phyloP scores from a whole-genome alignment of 2,888 invertebrate species.

The Acanthacorydalis orientalis region DNA sequence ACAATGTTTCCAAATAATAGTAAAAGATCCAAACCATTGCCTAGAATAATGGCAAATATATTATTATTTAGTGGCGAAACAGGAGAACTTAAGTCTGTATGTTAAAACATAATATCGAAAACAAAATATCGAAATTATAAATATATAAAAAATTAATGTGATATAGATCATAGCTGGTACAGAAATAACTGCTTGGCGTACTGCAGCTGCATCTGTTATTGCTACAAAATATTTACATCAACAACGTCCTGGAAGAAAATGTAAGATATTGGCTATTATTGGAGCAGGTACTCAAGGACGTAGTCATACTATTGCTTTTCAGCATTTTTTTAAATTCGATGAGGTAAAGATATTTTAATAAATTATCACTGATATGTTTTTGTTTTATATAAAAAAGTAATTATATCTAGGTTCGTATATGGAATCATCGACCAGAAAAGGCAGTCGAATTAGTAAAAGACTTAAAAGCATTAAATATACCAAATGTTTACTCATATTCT shows the following conservation, averaged over 20 bases:
- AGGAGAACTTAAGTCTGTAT: constrained; percentile 26
- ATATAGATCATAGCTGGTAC: constrained; percentile 29
- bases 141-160: neutral
- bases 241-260: constrained; percentile 12
- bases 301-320: constrained; percentile 32
- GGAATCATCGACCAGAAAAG: constrained; percentile 30
- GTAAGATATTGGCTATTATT: constrained; percentile 25
- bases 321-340: constrained; percentile 26
- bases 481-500: neutral
- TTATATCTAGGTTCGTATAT: constrained; percentile 28
- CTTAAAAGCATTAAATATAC: constrained; percentile 15
- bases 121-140: neutral
- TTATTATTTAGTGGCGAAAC: constrained; percentile 26
- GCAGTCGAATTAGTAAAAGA: constrained; percentile 21
- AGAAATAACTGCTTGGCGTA: constrained; percentile 37
- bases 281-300: constrained; percentile 36
- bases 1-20: constrained; percentile 25
- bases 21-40: constrained; percentile 17
- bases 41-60: constrained; percentile 28
- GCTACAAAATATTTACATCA: constrained; percentile 33
- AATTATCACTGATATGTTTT: neutral
- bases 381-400: neutral
- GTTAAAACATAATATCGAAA: constrained; percentile 5
- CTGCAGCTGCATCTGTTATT: constrained; percentile 36
- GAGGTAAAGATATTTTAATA: constrained; percentile 17